Evolutionary conservation across 2,797 vertebrate genomes (phyloP).

Genomic region (Odontamblyopus rebecca): DNA sequence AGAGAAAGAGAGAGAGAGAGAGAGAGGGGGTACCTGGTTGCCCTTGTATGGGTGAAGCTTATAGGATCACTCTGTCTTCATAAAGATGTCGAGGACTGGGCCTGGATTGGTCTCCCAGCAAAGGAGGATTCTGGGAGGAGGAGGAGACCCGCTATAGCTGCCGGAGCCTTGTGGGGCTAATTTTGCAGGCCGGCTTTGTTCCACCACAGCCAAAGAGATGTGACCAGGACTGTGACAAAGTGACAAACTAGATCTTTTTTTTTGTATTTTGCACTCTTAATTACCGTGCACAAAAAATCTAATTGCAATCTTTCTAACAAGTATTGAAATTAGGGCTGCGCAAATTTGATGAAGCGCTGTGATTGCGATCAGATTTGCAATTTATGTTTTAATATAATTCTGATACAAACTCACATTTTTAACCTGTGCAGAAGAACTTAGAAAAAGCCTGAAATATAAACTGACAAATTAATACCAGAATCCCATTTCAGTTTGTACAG

Average conservation of each 20-base stretch:
- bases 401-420: too few species aligned
- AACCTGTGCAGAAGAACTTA: too few species aligned
- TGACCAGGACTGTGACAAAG: conserved; percentile 4
- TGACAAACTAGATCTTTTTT: not conserved
- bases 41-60: conserved; percentile 65
- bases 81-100: conserved; percentile 63
- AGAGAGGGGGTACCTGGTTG: conserved; percentile 48
- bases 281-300: too few species aligned
- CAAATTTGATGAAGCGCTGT: too few species aligned
- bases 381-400: too few species aligned
- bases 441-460: too few species aligned
- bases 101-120: conserved; percentile 37
- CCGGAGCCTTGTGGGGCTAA: conserved; percentile 15
- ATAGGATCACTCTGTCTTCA: conserved; percentile 71
- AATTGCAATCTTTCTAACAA: too few species aligned
- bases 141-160: conserved; percentile 31
- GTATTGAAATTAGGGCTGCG: too few species aligned
- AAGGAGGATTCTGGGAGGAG: conserved; percentile 46
- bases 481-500: too few species aligned
- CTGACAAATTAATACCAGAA: too few species aligned
- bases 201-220: conserved; percentile 11
- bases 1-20: conserved; percentile 4
- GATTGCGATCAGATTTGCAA: too few species aligned
- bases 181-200: conserved; percentile 36
- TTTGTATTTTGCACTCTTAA: not conserved